Percentiles rank a stretch among this genome's conserved stretches.
Conservation (phyloP, 2,797 vertebrate genomes). For the Urosaurus nigricauda region DNA sequence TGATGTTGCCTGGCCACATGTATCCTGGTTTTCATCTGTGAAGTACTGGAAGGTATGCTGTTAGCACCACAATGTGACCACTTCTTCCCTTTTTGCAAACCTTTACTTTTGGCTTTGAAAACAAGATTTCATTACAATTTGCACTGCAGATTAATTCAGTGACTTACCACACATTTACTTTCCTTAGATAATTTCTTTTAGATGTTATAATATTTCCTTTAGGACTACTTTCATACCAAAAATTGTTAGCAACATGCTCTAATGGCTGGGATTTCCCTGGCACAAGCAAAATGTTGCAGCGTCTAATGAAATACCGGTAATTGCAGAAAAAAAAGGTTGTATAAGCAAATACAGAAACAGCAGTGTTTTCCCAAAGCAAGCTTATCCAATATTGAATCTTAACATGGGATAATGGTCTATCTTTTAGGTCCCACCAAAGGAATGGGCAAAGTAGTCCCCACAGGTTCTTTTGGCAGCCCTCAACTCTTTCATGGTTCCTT, state of each 20-base stretch:
- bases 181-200: conserved; percentile 45
- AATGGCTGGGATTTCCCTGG: background rate
- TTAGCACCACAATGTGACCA: background rate
- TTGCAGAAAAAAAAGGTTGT: conserved; percentile 2
- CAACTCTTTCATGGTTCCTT: no score
- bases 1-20: background rate
- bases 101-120: background rate
- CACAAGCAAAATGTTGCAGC: background rate
- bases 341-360: background rate
- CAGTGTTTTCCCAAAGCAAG: background rate
- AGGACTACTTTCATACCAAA: conserved; percentile 21
- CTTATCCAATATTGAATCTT: background rate
- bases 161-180: conserved; percentile 38
- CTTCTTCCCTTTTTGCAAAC: background rate
- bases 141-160: conserved; percentile 41
- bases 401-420: background rate
- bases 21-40: background rate
- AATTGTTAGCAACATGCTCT: conserved; percentile 6
- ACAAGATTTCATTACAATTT: conserved; percentile 35
- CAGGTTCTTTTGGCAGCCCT: no score
- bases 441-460: no score
- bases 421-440: background rate
- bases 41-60: background rate
- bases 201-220: conserved; percentile 16
- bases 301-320: conserved; percentile 37